Base-by-base conservation (phyloP, 2,888 invertebrate genomes). In the Cabera pusaria region DNA sequence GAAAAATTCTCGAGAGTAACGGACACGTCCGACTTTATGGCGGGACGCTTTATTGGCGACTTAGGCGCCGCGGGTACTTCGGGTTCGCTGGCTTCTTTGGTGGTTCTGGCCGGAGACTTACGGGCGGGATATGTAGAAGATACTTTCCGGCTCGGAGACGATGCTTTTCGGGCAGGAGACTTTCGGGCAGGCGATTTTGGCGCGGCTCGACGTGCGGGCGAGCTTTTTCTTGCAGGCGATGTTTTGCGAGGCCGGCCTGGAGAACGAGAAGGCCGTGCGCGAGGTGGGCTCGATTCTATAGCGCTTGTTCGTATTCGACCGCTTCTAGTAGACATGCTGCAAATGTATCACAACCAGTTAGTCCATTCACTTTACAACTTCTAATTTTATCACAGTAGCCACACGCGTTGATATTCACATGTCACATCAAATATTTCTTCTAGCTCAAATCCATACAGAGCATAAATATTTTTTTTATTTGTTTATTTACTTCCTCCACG, bases 141-240 rank as follows among this genome's bases (percentile, higher is more conserved):
- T 8, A 86, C 66, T 56, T 87, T 88, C 39, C 86, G 75, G 44
- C 80, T 77, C 1, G 90, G 90, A 5, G 90, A 90, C 41, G 21
- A 17, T n/a, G 38, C 26, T 38, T 90, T 90, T 25, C 90, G 75
- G 5, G 85, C 70, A 6, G 91, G 91, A 9, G 91, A 90, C 9
- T 22, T 31, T 22, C 89, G 74, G 5, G 86, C 70, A 6, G 91
- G 91, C 10, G 91, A 90, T 55, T 90, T 90, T 2, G 89, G 82
- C 7, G 80, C 72, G 17, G 85, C 35, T 42, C 37, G 64, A 23
- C 77, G 76, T 42, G 71, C 73, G 45, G 82, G 73, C 16, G 83
- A 73, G 49, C 59, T 74, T 68, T 77, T 81, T 25, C 64, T 62
- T 12, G 64, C 49, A 31, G 72, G 74, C 2, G 85, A 85, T 66